Evolutionary conservation across 2,888 invertebrate species (phyloP), one percentile per base, ranked within the genome.

Genomic region (Calephelis perditalis): DNA sequence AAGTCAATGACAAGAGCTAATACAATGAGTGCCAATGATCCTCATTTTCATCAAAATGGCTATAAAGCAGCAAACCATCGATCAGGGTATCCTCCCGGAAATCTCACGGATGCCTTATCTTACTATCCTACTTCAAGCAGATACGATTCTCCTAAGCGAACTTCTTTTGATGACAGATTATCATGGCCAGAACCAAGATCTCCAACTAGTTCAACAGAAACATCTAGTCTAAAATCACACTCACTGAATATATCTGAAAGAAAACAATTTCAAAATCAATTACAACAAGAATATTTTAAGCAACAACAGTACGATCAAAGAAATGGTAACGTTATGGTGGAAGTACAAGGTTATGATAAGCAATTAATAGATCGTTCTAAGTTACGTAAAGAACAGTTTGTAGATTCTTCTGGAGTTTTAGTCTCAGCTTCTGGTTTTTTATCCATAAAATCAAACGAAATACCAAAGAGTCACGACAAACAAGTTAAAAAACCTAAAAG

Each of bases 351-450:
- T 52, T 81, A 77, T 63, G 85, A 84, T 59, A 82, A 83, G 72
- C 68, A 89, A 82, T 68, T 79, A 15, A 63, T 70, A 54, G 86
- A 88, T 46, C 78, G 81, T 62, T 66, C 71, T 15, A 81, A 82
- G 74, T 65, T 73, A 12, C 80, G 84, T 77, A 75, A 92, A 81
- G 89, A 91, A 62, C 86, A 87, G 67, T 84, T 84, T 64, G 79
- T 82, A 54, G 88, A 88, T 60, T 85, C 88, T 5, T 82, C 81
- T 70, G 84, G 86, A 11, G 78, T 95, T n/a, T 92, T 95, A 62
- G 95, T 95, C 59, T 95, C 95, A 0, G 95, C 95, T 76, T 94
- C 95, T 2, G 95, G 95, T 2, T 95, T 95, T 77, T 92, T 95
- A 65, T 95, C 95, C 11, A 95, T 95, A 71, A 92, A 95, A 1